Evolutionary conservation across 2,113 vertebrate genomes (phyloP).

Genomic region (Phaethon lepturus): DNA sequence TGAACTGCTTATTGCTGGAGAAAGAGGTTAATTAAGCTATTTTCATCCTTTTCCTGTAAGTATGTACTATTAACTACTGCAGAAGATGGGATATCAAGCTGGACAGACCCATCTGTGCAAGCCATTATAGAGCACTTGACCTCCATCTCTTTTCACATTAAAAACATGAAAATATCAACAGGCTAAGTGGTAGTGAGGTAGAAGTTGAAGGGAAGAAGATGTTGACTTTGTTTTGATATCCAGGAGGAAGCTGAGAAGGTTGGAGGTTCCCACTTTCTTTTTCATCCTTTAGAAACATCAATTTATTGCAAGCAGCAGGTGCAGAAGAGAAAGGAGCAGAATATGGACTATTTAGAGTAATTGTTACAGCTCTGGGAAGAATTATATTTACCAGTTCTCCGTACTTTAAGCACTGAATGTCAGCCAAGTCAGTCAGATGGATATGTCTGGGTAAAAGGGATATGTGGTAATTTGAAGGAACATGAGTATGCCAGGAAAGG

Average conservation of each 20-base stretch:
- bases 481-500: background rate
- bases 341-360: background rate
- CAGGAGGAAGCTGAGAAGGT: background rate
- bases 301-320: background rate
- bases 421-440: slow-evolving; percentile 21
- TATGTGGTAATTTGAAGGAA: background rate
- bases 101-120: background rate
- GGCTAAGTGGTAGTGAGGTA: background rate
- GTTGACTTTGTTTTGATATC: background rate
- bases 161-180: background rate
- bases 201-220: background rate
- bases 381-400: background rate
- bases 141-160: background rate
- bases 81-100: background rate
- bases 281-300: background rate
- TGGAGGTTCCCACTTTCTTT: background rate
- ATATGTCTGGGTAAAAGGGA: background rate
- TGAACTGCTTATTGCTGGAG: background rate
- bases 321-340: background rate
- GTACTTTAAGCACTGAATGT: background rate
- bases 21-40: background rate
- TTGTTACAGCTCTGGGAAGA: background rate
- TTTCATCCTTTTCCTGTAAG: background rate
- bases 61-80: background rate
- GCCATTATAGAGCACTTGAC: background rate